phyloP scores from a whole-genome alignment of 2,888 invertebrate genomes.

The Pyrocoelia pectoralis region DNA sequence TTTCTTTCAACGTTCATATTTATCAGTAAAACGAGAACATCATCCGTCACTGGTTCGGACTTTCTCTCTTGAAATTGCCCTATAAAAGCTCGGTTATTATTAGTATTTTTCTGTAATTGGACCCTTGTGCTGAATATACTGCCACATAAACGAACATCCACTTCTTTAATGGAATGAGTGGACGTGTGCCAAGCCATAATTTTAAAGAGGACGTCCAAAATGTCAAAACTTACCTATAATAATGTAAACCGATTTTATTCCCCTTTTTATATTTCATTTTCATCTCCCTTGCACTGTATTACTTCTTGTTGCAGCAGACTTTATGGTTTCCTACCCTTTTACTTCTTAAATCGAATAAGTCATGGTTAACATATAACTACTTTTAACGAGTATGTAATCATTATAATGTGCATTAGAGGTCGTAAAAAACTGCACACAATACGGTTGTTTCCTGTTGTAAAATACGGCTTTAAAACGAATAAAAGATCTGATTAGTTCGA shows the following conservation, averaged over 20 bases:
- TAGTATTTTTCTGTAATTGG: slow-evolving; percentile 31
- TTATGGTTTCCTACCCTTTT: neutral
- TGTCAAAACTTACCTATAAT: slow-evolving; percentile 5
- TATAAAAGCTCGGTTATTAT: slow-evolving; percentile 30
- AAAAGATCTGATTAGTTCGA: slow-evolving; percentile 26
- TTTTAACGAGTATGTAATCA: too few relatives aligned
- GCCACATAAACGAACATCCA: slow-evolving; percentile 29
- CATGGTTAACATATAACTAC: too few relatives aligned
- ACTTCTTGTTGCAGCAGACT: neutral
- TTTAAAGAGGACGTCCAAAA: slow-evolving; percentile 5
- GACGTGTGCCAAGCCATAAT: slow-evolving; percentile 19
- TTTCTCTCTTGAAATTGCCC: slow-evolving; percentile 15
- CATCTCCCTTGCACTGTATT: neutral
- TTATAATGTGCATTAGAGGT: too few relatives aligned
- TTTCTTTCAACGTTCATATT: slow-evolving; percentile 16
- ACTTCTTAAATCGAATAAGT: too few relatives aligned
- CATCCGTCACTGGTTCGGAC: slow-evolving; percentile 21
- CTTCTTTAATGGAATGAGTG: slow-evolving; percentile 25
- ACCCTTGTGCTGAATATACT: slow-evolving; percentile 25
- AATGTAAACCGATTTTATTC: slow-evolving; percentile 4
- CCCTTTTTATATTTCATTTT: slow-evolving; percentile 9
- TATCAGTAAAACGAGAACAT: slow-evolving; percentile 13
- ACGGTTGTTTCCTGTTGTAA: slow-evolving; percentile 6
- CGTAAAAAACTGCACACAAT: neutral
- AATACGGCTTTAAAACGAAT: slow-evolving; percentile 26